phyloP scores from a whole-genome alignment of 1,140 invertebrate species.

The Trachymyrmex septentrionalis region DNA sequence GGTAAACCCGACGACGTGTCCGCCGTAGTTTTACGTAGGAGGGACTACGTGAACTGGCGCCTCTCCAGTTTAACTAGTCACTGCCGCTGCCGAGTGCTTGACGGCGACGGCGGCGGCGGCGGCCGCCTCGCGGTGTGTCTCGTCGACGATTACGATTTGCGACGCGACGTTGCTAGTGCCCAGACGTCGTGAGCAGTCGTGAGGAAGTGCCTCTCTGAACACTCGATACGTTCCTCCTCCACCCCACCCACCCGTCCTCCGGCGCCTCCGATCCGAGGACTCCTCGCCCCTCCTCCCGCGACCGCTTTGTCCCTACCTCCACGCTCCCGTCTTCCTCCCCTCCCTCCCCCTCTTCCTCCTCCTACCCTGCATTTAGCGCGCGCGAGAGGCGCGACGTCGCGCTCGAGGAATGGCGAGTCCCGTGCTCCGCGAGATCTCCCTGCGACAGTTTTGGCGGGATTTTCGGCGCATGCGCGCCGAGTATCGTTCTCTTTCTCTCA shows the following conservation, averaged over 20 bases:
- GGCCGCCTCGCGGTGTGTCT: neutral
- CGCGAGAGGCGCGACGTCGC: slow-evolving; percentile 37
- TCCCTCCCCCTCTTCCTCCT: neutral
- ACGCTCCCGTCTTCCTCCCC: slow-evolving; percentile 7
- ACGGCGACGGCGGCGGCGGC: neutral
- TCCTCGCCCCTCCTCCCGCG: neutral
- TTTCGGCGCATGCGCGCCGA: slow-evolving; percentile 81
- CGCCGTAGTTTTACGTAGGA: neutral
- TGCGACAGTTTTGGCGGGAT: slow-evolving; percentile 83
- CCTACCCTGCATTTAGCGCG: slow-evolving; percentile 33
- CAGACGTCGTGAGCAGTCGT: too few species aligned
- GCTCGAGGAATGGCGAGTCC: slow-evolving; percentile 56
- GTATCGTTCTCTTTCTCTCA: slow-evolving; percentile 61
- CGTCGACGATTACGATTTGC: neutral
- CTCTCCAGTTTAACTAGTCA: neutral
- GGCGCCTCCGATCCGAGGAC: slow-evolving; percentile 6
- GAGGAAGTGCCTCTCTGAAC: slow-evolving; percentile 38
- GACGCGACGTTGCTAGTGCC: slow-evolving; percentile 20
- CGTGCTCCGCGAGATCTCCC: slow-evolving; percentile 62
- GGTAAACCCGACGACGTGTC: slow-evolving; percentile 26
- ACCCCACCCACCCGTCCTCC: neutral
- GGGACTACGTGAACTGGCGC: neutral
- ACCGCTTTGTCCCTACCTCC: neutral
- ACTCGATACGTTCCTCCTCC: slow-evolving; percentile 55
- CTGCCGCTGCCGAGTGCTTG: too few species aligned